A percentile compares a stretch with the other conserved stretches of the same genome.
phyloP scores from a whole-genome alignment of 2,888 invertebrate species.

The Agriopis aurantiaria region DNA sequence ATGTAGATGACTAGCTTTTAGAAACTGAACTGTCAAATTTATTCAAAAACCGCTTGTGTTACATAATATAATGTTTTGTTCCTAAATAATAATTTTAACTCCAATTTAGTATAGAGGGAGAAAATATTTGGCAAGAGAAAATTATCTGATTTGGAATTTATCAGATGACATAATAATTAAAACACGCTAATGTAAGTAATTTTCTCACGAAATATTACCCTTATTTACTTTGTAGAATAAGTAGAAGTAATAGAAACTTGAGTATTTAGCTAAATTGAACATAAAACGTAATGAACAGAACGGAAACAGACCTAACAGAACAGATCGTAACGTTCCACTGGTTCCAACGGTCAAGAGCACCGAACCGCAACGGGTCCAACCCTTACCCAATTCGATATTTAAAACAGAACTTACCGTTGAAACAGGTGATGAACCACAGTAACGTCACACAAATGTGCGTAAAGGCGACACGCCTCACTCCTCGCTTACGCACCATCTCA shows the following conservation, averaged over 20 bases:
- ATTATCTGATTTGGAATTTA: too few relatives aligned
- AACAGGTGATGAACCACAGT: slow-evolving; percentile 77
- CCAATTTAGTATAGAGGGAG: too few relatives aligned
- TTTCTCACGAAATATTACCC: not conserved
- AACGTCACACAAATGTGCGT: slow-evolving; percentile 71
- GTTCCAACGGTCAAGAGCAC: slow-evolving; percentile 60
- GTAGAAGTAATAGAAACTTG: not conserved
- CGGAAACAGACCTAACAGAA: slow-evolving; percentile 36
- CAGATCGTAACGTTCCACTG: slow-evolving; percentile 29
- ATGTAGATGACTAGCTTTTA: slow-evolving; percentile 6
- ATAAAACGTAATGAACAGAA: slow-evolving; percentile 30
- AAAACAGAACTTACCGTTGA: slow-evolving; percentile 74
- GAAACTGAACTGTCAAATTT: too few relatives aligned
- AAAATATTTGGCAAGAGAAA: too few relatives aligned
- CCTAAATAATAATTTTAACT: too few relatives aligned
- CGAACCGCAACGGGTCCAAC: slow-evolving; percentile 65
- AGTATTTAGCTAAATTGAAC: slow-evolving; percentile 5
- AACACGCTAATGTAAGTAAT: not conserved
- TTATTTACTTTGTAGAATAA: not conserved
- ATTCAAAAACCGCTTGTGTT: too few relatives aligned
- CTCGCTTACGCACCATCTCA: slow-evolving; percentile 78
- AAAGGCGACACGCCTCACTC: slow-evolving; percentile 68
- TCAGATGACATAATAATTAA: too few relatives aligned
- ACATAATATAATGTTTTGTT: too few relatives aligned
- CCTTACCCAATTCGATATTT: slow-evolving; percentile 53